Evolutionary conservation across 2,113 vertebrate species (phyloP), one percentile per base, ranked within the genome.

Genomic region (Pao palembangensis): DNA sequence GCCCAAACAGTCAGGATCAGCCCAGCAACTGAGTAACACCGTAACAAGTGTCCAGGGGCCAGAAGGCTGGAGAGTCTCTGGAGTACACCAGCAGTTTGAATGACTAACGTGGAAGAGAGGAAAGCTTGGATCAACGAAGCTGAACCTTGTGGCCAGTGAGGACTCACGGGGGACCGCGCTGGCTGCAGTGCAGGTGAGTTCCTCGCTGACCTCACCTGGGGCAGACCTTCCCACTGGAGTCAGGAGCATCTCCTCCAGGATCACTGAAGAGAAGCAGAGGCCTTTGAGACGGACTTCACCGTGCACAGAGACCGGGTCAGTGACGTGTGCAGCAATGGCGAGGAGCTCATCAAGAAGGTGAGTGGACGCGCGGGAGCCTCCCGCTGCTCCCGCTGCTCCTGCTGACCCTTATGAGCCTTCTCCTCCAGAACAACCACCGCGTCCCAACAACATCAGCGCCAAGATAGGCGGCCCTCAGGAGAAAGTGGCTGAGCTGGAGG

Each of bases 11-110:
- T n/a, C n/a, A n/a, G n/a, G n/a, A n/a, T n/a, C n/a, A n/a, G n/a
- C n/a, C n/a, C n/a, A n/a, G n/a, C n/a, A n/a, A n/a, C n/a, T n/a
- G n/a, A n/a, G n/a, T n/a, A n/a, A n/a, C n/a, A n/a, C n/a, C n/a
- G n/a, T n/a, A n/a, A n/a, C n/a, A n/a, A n/a, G n/a, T 63, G 7
- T 17, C 50, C 58, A 98, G 97, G 25, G 98, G 97, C 17, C 94
- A 96, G 87, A 93, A n/a, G 96, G 57, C 87, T 99, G 18, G 96
- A 99, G 96, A 99, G 73, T 99, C 96, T n/a, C 87, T 99, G 78
- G 97, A 99, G 38, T 99, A 99, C n/a, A n/a, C 79, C 97, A 99
- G 90, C 97, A 99, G 78, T 99, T 99, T 71, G 98, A n/a, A n/a
- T 99, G 63, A 96, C 98, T 6, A 99, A 99, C 0, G 96, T 99